Evolutionary conservation across 2,113 vertebrate species (phyloP), one percentile per base, ranked within the genome.

Genomic region (Jacana jacana): DNA sequence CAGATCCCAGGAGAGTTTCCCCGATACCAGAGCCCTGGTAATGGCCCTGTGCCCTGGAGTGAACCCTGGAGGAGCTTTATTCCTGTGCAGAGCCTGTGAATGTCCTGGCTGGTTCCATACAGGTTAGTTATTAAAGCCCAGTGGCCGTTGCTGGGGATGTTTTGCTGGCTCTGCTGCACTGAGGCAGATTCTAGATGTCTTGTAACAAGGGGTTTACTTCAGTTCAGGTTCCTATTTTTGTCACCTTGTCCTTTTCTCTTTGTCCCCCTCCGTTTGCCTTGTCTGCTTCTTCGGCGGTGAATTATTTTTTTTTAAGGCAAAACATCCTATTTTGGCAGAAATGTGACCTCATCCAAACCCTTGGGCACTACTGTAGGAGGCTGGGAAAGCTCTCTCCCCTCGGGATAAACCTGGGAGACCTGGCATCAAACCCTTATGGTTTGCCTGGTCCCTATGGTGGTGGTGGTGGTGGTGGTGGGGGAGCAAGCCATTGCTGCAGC

Each of bases 211-310:
- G 76, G 77, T 90, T 90, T 77, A 64, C 82, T 93, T 44, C 3
- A 86, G 80, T 80, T 94, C 88, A 84, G 13, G 51, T 30, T 68
- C 86, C 61, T 91, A 19, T 90, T 88, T 90, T 54, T 44, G 77
- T 86, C 78, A 11, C 68, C 65, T 58, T 17, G 3, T 65, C 60
- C 71, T 77, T 82, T 84, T 61, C 61, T 52, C 39, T 61, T 66
- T 73, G 49, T 28, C 12, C 28, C 19, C 30, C 13, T 28, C 65
- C 6, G 1, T 85, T 51, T 40, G 40, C 44, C 76, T 69, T 52
- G 18, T 48, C 81, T 72, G 2, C 24, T 70, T 8, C 63, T 71
- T 37, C 63, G 37, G n/a, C 17, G 35, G 39, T n/a, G 31, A 55
- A 6, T 19, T n/a, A n/a, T n/a, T n/a, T 91, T 51, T 30, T 69